Percentiles rank a stretch among this genome's conserved stretches.
Conservation (phyloP, 2,113 vertebrate genomes). For the Emydura subglobosa region DNA sequence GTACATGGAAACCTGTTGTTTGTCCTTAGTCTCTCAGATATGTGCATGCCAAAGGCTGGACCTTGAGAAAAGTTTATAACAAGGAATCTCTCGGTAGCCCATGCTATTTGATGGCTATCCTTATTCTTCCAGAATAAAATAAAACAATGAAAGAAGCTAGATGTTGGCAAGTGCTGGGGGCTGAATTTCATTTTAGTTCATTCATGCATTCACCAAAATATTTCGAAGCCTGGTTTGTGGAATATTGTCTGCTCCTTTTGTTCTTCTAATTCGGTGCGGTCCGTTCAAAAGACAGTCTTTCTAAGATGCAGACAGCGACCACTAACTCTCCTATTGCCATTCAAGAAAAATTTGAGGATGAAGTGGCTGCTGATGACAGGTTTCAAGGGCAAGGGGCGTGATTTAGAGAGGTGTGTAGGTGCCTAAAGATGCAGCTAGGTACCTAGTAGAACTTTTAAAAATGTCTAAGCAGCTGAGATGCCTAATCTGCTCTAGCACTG, state of each 20-base stretch:
- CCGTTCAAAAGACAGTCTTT: neutral
- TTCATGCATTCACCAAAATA: neutral
- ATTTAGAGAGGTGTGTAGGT: neutral
- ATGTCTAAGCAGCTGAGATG: neutral
- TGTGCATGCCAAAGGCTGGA: neutral
- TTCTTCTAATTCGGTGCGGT: neutral
- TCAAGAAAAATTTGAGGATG: neutral
- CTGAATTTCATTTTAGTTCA: neutral
- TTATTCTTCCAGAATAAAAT: neutral
- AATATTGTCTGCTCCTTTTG: neutral
- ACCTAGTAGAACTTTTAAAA: neutral
- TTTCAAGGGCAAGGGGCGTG: neutral
- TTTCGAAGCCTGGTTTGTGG: neutral
- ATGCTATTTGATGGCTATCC: neutral
- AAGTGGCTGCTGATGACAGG: neutral
- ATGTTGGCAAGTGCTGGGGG: neutral
- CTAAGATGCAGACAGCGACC: neutral
- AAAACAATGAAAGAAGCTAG: neutral
- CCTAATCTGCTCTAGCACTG: neutral
- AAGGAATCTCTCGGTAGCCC: neutral
- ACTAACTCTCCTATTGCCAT: neutral
- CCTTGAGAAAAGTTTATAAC: neutral
- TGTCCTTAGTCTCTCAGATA: neutral
- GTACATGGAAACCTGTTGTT: neutral
- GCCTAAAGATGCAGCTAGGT: neutral